Percentiles rank a stretch among this genome's conserved stretches.
Conservation (phyloP, 2,797 vertebrate genomes). For the Arnoldichthys spilopterus region DNA sequence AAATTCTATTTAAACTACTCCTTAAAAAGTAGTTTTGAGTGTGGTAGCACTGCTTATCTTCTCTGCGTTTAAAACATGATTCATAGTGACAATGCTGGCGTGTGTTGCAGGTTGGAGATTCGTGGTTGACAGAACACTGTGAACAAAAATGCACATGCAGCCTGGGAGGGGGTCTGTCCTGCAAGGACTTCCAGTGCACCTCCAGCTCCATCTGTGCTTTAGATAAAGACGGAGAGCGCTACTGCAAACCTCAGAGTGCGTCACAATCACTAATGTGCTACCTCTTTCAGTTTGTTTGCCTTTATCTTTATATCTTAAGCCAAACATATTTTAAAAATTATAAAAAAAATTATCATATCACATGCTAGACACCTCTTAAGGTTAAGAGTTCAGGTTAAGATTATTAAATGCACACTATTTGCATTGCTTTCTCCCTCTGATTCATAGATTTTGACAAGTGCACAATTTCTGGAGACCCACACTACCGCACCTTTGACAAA, state of each 20-base stretch:
- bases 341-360: neutral
- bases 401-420: neutral
- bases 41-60: too few relatives aligned
- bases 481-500: conserved; percentile 81
- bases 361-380: neutral
- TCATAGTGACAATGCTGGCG: conserved; percentile 10
- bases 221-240: conserved; percentile 68
- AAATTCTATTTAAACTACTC: neutral
- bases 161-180: conserved; percentile 62
- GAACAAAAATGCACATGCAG: conserved; percentile 72
- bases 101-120: conserved; percentile 76
- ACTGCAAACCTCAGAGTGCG: conserved; percentile 79
- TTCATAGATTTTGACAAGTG: conserved; percentile 76
- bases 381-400: too few relatives aligned
- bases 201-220: conserved; percentile 70
- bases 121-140: conserved; percentile 78
- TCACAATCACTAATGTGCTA: neutral
- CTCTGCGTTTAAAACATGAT: neutral
- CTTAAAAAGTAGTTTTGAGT: neutral
- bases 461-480: conserved; percentile 81
- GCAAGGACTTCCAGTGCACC: conserved; percentile 68
- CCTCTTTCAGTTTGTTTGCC: neutral
- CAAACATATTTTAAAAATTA: neutral
- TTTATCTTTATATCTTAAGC: too few relatives aligned
- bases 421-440: neutral